These are phyloP conservation scores for Diogma glabrata DNA, from an alignment of 2,888 invertebrate genomes.

Conservation along the genomic window DNA sequence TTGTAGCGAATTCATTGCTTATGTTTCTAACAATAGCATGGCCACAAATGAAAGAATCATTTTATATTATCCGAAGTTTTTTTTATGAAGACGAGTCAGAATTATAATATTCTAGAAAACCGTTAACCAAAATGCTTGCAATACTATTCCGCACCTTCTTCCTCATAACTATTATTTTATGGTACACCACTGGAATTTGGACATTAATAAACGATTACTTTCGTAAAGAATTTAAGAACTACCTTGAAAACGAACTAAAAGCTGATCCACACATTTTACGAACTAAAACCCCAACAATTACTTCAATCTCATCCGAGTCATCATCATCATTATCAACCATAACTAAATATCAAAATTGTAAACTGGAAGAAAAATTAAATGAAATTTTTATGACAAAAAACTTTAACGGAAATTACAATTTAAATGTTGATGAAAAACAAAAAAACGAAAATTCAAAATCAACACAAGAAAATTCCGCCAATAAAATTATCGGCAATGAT, in stretches of 20 bases:
- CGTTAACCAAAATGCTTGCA: constrained; percentile 44
- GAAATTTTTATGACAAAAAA: too few relatives aligned
- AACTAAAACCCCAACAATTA: background rate
- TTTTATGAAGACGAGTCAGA: constrained; percentile 30
- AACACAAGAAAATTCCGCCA: too few relatives aligned
- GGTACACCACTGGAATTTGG: constrained; percentile 61
- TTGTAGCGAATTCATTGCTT: constrained; percentile 61
- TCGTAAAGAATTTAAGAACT: constrained; percentile 53
- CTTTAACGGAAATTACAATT: too few relatives aligned
- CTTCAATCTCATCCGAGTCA: background rate
- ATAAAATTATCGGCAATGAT: too few relatives aligned
- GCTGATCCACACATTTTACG: background rate
- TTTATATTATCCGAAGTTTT: constrained; percentile 42
- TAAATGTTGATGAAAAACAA: too few relatives aligned
- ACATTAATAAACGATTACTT: constrained; percentile 64
- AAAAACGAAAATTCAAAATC: too few relatives aligned
- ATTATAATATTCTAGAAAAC: constrained; percentile 14
- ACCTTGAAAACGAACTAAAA: constrained; percentile 38
- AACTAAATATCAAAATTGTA: too few relatives aligned
- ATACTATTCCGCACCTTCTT: constrained; percentile 50
- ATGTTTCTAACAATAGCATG: constrained; percentile 60
- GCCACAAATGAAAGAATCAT: constrained; percentile 54
- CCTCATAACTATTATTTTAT: constrained; percentile 53
- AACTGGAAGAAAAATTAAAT: too few relatives aligned
- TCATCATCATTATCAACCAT: constrained; percentile 6